Percentiles rank a stretch among this genome's conserved stretches.
These are phyloP conservation scores for Numida meleagris DNA, from an alignment of 2,113 vertebrate genomes.

Conservation along the genomic window DNA sequence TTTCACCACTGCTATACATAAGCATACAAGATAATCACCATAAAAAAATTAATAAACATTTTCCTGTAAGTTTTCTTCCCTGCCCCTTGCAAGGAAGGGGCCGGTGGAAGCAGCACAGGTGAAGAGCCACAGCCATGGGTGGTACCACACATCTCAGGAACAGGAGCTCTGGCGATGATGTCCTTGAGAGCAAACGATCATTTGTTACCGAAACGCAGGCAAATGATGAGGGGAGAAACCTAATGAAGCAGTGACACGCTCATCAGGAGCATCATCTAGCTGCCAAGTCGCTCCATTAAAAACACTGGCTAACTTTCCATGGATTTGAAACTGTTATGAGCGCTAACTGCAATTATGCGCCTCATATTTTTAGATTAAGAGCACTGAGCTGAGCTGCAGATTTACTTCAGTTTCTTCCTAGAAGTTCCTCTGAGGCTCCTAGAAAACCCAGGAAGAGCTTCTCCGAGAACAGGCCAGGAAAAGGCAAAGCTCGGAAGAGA, in stretches of 20 bases:
- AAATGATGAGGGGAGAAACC: conserved; percentile 26
- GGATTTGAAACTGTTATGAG: not conserved
- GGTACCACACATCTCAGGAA: not conserved
- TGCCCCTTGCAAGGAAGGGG: not conserved
- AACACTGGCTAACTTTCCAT: not conserved
- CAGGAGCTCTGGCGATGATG: not conserved
- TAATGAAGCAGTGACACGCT: conserved; percentile 45
- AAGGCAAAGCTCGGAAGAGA: not conserved
- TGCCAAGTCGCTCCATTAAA: conserved; percentile 15
- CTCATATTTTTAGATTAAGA: not conserved
- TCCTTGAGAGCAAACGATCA: conserved; percentile 9
- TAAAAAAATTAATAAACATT: not conserved
- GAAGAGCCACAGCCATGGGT: not conserved
- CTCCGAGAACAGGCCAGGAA: fast-evolving
- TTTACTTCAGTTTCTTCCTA: not conserved
- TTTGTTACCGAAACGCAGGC: conserved; percentile 26
- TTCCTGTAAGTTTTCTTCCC: not conserved
- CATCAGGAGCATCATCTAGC: conserved; percentile 12
- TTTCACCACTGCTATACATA: not conserved
- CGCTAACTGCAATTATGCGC: not conserved
- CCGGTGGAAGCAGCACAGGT: not conserved
- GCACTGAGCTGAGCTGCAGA: not conserved
- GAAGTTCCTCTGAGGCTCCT: not conserved
- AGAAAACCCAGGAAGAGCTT: not conserved
- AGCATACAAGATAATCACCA: not conserved